phyloP scores from a whole-genome alignment of 1,140 invertebrate genomes.

The Penaeus japonicus region DNA sequence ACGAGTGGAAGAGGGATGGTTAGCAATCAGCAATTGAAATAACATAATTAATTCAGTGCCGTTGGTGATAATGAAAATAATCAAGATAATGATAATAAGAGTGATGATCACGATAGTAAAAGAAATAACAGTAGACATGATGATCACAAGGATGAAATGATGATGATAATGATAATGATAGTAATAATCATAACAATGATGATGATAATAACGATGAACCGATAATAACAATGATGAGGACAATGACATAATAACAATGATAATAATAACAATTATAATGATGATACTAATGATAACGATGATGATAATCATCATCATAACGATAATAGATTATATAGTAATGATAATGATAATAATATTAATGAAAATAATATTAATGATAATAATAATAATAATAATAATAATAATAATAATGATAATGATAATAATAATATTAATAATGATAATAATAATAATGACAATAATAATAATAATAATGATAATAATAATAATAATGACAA shows the following conservation, averaged over 20 bases:
- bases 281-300: too few species aligned
- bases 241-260: too few species aligned
- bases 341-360: too few species aligned
- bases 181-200: not conserved
- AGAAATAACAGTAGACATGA: not conserved
- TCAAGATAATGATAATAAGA: too few species aligned
- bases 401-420: not conserved
- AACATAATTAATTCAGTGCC: too few species aligned
- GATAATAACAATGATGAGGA: not conserved
- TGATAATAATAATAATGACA: not conserved
- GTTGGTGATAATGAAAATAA: too few species aligned
- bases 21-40: too few species aligned
- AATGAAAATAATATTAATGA: not conserved
- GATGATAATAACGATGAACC: not conserved
- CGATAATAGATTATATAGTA: not conserved
- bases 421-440: not conserved
- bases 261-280: too few species aligned
- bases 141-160: not conserved
- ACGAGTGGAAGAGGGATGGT: too few species aligned
- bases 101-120: not conserved
- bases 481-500: not conserved
- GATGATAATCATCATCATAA: not conserved
- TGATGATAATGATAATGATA: not conserved
- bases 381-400: not conserved
- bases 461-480: not conserved